Conservation (phyloP, 2,888 invertebrate genomes). For the Calameuta pallipes region DNA sequence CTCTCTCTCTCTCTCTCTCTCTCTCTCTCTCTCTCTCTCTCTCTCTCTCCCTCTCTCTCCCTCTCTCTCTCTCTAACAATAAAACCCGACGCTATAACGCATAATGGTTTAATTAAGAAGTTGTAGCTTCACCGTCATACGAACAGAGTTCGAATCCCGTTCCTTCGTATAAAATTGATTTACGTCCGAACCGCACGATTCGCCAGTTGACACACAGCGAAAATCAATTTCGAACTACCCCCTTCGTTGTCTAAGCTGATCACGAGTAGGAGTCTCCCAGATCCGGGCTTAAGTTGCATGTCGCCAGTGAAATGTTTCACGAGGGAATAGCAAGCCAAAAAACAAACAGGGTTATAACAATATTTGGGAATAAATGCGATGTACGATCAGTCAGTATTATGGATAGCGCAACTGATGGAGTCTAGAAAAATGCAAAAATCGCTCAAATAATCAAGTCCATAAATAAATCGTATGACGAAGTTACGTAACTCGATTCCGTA, state of each 20-base stretch:
- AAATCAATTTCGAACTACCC: neutral
- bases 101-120: conserved; percentile 64
- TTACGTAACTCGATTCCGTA: neutral
- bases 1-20: conserved; percentile 21
- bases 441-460: neutral
- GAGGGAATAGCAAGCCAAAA: neutral
- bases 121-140: conserved; percentile 41
- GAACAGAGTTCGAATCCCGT: neutral
- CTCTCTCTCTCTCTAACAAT: conserved; percentile 40
- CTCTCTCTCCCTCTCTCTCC: conserved; percentile 28
- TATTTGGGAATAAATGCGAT: neutral
- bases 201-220: neutral
- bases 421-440: neutral
- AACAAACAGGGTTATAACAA: neutral
- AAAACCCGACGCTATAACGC: conserved; percentile 57
- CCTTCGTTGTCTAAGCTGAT: neutral
- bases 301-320: neutral
- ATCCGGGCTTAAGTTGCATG: neutral
- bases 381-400: neutral
- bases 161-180: neutral
- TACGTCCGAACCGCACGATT: neutral
- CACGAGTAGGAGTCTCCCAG: neutral
- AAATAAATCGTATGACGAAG: neutral
- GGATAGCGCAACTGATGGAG: neutral
- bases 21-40: conserved; percentile 17